Evolutionary conservation across 2,888 invertebrate species (phyloP), one percentile per base, ranked within the genome.

Genomic region (Drosophila fungiperda): DNA sequence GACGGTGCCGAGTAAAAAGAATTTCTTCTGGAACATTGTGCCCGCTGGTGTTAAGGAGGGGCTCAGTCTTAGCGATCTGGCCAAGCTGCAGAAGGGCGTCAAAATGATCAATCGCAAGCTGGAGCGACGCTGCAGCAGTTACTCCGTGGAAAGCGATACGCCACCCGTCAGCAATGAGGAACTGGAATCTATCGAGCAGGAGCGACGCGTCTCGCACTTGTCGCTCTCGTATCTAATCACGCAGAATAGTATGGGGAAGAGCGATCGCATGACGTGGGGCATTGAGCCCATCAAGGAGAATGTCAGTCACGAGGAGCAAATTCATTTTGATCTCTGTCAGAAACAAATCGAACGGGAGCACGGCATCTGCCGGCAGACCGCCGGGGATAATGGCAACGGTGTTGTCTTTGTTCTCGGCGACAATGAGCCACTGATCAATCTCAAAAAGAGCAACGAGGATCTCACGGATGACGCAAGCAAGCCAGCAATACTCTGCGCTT

Each of bases 341-440:
- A 91, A 91, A 65, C 76, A 82, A 17, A 87, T 91, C 9, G 90
- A 92, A 66, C 83, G 88, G 5, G 89, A 89, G 52, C 90, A 90
- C 49, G 91, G 86, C 29, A 89, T 90, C 6, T 64, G 76, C 7
- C 71, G 83, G 1, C 76, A 80, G 9, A 76, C 87, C 2, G 66
- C 80, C 1, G 58, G 64, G 15, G 86, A 87, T n/a, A 88, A 83
- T 35, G 81, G 75, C 7, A 89, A 85, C 6, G 90, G 92, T 36
- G 96, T 96, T 0, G 93, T 96, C 11, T 96, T 96, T 91, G 95
- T 96, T 6, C 91, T 96, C 54, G 96, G 96, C 26, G 96, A 96
- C 67, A 94, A 96, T 87, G 96, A 96, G 76, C 94, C 95, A 82
- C 91, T 96, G 45, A 94, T 96, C 5, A 95, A 95, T 50, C 90